phyloP scores from a whole-genome alignment of 1,140 invertebrate species.

The Atta colombica region DNA sequence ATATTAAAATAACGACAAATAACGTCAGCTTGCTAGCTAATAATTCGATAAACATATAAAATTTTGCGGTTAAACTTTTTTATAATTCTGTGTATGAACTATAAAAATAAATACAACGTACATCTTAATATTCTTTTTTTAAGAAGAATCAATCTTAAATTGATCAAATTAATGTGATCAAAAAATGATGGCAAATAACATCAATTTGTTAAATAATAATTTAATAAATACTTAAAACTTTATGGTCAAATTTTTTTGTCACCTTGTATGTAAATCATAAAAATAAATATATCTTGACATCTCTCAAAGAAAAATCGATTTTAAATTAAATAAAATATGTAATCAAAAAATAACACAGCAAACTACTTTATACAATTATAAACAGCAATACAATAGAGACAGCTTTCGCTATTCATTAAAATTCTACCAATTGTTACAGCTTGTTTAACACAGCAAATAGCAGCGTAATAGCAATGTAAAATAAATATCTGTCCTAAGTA shows the following conservation, averaged over 20 bases:
- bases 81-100: background rate
- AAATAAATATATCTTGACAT: background rate
- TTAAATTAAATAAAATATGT: background rate
- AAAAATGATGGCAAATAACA: background rate
- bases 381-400: background rate
- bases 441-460: constrained; percentile 4
- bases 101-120: background rate
- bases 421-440: background rate
- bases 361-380: background rate
- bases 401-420: background rate
- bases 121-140: background rate
- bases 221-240: no score
- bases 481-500: constrained; percentile 7
- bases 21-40: no score
- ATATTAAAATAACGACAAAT: background rate
- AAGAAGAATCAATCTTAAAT: background rate
- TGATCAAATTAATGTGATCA: background rate
- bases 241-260: no score
- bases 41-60: no score
- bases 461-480: background rate
- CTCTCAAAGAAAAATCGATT: background rate
- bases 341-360: background rate
- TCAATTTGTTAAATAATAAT: no score
- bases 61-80: no score
- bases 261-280: background rate